These are phyloP conservation scores for Pseudococcus longispinus DNA, from an alignment of 2,888 invertebrate species.

Conservation along the genomic window DNA sequence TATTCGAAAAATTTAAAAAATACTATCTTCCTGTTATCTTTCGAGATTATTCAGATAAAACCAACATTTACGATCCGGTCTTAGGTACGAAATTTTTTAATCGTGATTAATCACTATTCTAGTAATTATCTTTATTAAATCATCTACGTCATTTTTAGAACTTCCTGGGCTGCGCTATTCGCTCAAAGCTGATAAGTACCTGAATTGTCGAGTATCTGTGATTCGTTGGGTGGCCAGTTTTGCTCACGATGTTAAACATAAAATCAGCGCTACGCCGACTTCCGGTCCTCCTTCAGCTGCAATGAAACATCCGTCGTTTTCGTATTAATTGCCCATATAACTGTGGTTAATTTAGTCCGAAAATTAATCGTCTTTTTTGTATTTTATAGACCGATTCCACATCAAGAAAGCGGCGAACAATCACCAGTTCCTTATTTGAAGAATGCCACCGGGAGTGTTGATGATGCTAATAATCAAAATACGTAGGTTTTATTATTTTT, in stretches of 20 bases:
- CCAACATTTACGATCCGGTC: conserved; percentile 83
- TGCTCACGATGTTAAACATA: conserved; percentile 70
- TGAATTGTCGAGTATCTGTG: conserved; percentile 80
- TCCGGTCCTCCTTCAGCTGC: background rate
- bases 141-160: conserved; percentile 64
- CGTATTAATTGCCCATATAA: background rate
- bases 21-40: conserved; percentile 90
- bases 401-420: conserved; percentile 26
- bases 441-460: background rate
- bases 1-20: conserved; percentile 88
- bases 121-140: background rate
- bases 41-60: conserved; percentile 80
- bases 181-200: conserved; percentile 64
- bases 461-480: conserved; percentile 39
- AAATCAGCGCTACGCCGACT: background rate
- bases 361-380: background rate
- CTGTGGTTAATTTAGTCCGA: background rate
- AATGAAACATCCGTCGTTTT: background rate
- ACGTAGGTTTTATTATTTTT: background rate
- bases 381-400: background rate
- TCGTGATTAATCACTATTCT: background rate
- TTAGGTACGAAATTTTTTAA: conserved; percentile 67
- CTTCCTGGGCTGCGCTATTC: conserved; percentile 75
- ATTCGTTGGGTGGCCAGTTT: conserved; percentile 90
- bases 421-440: background rate